A percentile compares a stretch with the other conserved stretches of the same genome.
These are phyloP conservation scores for Micropoecilia bifurca DNA, from an alignment of 2,797 vertebrate genomes.

Conservation along the genomic window DNA sequence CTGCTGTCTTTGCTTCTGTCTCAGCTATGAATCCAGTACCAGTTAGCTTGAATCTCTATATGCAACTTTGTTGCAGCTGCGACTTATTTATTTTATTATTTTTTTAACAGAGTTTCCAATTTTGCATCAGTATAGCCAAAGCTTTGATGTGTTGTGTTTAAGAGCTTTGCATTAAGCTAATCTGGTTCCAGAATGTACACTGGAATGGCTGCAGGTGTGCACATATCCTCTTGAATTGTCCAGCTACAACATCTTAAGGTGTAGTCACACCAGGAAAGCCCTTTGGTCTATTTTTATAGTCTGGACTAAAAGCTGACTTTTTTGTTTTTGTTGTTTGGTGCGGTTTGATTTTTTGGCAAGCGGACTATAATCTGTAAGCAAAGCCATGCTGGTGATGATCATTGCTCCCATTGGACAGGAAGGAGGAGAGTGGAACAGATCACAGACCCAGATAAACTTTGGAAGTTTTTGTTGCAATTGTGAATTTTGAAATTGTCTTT, in stretches of 20 bases:
- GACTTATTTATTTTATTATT: constrained; percentile 25
- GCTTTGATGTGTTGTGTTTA: constrained; percentile 53
- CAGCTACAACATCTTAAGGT: background rate
- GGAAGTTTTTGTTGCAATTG: background rate
- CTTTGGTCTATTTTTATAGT: too few relatives aligned
- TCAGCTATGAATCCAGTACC: constrained; percentile 41
- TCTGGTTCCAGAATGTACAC: background rate
- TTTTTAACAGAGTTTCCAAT: constrained; percentile 30
- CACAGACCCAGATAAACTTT: too few relatives aligned
- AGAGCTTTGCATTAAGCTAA: constrained; percentile 32
- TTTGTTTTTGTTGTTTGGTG: too few relatives aligned
- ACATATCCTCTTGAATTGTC: constrained; percentile 10
- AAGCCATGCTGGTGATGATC: too few relatives aligned
- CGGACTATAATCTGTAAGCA: too few relatives aligned
- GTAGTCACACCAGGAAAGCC: too few relatives aligned
- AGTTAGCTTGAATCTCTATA: constrained; percentile 58
- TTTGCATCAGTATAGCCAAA: constrained; percentile 40
- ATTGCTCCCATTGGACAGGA: too few relatives aligned
- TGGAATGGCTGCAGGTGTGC: constrained; percentile 5
- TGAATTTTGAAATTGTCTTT: constrained; percentile 4
- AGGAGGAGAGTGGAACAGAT: too few relatives aligned
- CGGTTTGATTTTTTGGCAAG: too few relatives aligned
- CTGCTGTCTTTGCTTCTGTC: constrained; percentile 37
- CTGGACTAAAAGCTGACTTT: too few relatives aligned
- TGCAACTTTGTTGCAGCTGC: constrained; percentile 59